Percentiles rank a stretch among this genome's conserved stretches.
These are phyloP conservation scores for Amiota communis DNA, from an alignment of 2,888 invertebrate species.

Conservation along the genomic window DNA sequence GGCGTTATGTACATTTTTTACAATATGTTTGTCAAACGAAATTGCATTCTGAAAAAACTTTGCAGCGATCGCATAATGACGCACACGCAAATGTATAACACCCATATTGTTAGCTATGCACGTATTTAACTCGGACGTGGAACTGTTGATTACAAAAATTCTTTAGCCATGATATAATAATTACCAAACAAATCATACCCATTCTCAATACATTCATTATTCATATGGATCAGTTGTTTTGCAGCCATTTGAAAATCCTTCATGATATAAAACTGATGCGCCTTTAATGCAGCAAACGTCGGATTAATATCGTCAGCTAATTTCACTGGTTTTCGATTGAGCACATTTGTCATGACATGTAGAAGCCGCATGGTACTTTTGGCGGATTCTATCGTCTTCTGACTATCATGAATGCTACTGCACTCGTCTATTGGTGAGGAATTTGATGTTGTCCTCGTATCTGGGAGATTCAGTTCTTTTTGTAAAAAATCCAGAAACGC, in stretches of 20 bases:
- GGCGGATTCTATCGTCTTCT: conserved; percentile 51
- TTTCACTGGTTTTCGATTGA: conserved; percentile 66
- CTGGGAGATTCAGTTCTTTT: conserved; percentile 58
- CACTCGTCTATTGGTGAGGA: not conserved
- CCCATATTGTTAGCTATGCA: conserved; percentile 74
- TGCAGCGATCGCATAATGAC: conserved; percentile 73
- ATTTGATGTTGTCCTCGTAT: conserved; percentile 41
- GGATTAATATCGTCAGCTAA: conserved; percentile 70
- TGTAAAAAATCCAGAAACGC: conserved; percentile 68
- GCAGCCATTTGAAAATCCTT: conserved; percentile 74
- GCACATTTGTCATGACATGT: conserved; percentile 65
- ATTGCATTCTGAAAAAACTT: conserved; percentile 73
- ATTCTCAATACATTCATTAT: conserved; percentile 55
- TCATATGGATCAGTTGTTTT: conserved; percentile 71
- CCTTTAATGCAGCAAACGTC: conserved; percentile 70
- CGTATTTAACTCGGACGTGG: conserved; percentile 65
- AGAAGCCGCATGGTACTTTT: conserved; percentile 64
- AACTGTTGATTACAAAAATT: conserved; percentile 54
- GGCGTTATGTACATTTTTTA: conserved; percentile 57
- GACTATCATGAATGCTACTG: not conserved
- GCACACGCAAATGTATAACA: conserved; percentile 72
- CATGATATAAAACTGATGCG: conserved; percentile 73
- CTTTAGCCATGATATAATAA: too few relatives aligned
- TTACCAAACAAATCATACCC: conserved; percentile 51
- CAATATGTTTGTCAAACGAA: conserved; percentile 69